These are phyloP conservation scores for Hippoglossus stenolepis DNA, from an alignment of 2,113 vertebrate genomes.

Conservation along the genomic window DNA sequence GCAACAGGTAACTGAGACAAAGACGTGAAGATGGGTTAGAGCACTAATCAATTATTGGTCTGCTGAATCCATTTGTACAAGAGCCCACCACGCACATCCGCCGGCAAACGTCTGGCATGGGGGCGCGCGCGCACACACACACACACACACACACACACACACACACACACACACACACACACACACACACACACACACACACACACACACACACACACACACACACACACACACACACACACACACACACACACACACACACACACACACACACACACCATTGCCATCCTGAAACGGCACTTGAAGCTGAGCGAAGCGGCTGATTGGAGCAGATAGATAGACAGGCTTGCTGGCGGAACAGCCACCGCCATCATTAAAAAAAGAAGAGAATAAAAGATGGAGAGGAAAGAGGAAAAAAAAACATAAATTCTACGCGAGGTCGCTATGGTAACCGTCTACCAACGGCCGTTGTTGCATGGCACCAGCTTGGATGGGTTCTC, in stretches of 20 bases:
- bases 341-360: conserved; percentile 88
- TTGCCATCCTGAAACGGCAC: conserved; percentile 63
- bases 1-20: conserved; percentile 55
- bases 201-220: conserved; percentile 43
- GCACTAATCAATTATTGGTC: conserved; percentile 46
- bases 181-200: conserved; percentile 42
- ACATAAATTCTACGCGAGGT: conserved; percentile 87
- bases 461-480: conserved; percentile 84
- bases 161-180: background rate
- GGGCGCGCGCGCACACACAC: background rate
- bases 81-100: background rate
- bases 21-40: conserved; percentile 3
- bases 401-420: conserved; percentile 48
- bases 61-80: conserved; percentile 46
- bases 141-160: conserved; percentile 39
- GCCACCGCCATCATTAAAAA: conserved; percentile 96
- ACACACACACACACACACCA: conserved; percentile 42
- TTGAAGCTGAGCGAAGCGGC: conserved; percentile 83
- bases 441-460: conserved; percentile 97
- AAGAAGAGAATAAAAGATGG: conserved; percentile 64
- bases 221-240: conserved; percentile 11
- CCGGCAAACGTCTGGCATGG: background rate
- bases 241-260: conserved; percentile 34
- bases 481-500: conserved; percentile 77
- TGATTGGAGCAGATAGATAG: conserved; percentile 87